Evolutionary conservation across 2,888 invertebrate species (phyloP), one percentile per base, ranked within the genome.

Genomic region (Poecilus cupreus): DNA sequence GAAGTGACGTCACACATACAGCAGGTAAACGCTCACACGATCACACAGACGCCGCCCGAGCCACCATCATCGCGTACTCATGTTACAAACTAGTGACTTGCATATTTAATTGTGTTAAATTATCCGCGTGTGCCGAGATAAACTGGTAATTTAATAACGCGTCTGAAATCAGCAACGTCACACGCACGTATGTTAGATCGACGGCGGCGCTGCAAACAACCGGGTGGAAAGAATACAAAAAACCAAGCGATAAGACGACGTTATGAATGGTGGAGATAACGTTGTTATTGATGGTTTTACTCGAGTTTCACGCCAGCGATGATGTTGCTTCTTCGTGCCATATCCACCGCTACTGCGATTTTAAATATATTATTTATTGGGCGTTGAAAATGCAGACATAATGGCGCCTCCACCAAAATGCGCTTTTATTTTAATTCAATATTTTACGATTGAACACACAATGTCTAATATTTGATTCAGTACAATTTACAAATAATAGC

Each of bases 91-190:
- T 83, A 84, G 85, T 86, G 86, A 86, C 86, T 86, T 86, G 86
- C 86, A 86, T 86, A 85, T 86, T 85, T 86, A 86, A 86, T 86
- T 86, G 86, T 86, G 86, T 86, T 86, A 86, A 86, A 86, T 86
- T 86, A 85, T 84, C 86, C 85, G 85, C 85, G 84, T 86, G 85
- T 84, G 84, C 83, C 85, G 86, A 86, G 86, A 80, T 80, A 80
- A 86, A 86, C 86, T 84, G 84, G 84, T 86, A 86, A 86, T 86
- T 86, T 86, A 86, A 86, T 86, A 86, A 86, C 83, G 83, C 83
- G 84, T 83, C 84, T 85, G 83, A 84, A 85, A 85, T 84, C 83
- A 84, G 85, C 84, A 81, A 80, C 84, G 85, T 85, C 85, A 85
- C 72, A 72, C 51, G 79, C 72, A 39, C 51, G 74, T 60, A 75